These are phyloP conservation scores for Gymnocephalus cernua DNA, from an alignment of 2,113 vertebrate genomes.

Conservation along the genomic window DNA sequence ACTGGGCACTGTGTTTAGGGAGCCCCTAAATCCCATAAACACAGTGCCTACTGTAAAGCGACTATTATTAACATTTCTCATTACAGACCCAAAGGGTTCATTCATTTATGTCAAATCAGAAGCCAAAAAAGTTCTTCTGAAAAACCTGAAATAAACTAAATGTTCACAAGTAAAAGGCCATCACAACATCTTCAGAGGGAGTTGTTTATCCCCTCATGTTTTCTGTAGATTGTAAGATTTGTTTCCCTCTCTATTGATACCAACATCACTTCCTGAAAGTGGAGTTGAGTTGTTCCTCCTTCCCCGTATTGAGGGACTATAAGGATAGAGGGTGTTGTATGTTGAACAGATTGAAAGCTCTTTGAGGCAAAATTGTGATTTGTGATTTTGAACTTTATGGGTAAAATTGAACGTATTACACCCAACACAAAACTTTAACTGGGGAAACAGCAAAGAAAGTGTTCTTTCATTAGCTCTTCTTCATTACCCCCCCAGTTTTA, in stretches of 20 bases:
- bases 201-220: background rate
- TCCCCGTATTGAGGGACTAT: background rate
- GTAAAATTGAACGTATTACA: too few relatives aligned
- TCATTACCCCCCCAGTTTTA: too few relatives aligned
- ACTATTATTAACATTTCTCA: slow-evolving; percentile 22
- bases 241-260: background rate
- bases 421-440: too few relatives aligned
- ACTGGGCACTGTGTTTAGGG: background rate
- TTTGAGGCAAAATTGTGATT: background rate
- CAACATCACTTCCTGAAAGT: background rate
- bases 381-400: too few relatives aligned
- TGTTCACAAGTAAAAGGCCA: background rate
- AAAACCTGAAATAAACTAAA: background rate
- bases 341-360: background rate
- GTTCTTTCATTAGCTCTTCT: too few relatives aligned
- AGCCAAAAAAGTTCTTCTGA: background rate
- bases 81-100: background rate
- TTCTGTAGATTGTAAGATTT: background rate
- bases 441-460: too few relatives aligned
- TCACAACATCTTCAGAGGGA: background rate
- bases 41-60: slow-evolving; percentile 1
- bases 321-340: background rate
- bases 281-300: background rate
- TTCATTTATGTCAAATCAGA: background rate
- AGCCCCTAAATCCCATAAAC: background rate